phyloP scores from a whole-genome alignment of 1,140 invertebrate species.

The Tribolium madens region DNA sequence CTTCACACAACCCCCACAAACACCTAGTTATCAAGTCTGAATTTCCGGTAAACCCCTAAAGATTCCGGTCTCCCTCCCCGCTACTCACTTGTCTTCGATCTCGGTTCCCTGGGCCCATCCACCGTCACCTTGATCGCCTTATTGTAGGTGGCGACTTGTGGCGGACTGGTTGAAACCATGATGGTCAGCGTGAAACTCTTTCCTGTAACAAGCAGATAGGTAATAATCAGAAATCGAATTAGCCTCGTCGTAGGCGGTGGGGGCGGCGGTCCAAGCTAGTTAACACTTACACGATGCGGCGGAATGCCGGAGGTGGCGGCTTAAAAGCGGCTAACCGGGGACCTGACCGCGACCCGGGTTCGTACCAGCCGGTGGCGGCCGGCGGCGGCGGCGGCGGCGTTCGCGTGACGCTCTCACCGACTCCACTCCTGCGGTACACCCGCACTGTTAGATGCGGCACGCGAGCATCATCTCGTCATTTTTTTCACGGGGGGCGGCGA shows the following conservation, averaged over 20 bases:
- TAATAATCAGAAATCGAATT: constrained; percentile 54
- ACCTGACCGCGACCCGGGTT: constrained; percentile 51
- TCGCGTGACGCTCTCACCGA: constrained; percentile 29
- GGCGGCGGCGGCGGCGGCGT: constrained; percentile 2
- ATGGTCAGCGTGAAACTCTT: constrained; percentile 98
- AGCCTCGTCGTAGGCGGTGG: constrained; percentile 4
- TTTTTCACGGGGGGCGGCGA: constrained; percentile 48
- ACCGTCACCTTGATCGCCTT: constrained; percentile 99
- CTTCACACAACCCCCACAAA: neutral
- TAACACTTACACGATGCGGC: constrained; percentile 49
- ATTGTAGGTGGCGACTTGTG: constrained; percentile 96
- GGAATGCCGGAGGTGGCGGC: constrained; percentile 50
- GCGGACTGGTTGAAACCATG: constrained; percentile 91
- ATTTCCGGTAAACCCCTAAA: neutral
- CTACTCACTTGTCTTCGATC: constrained; percentile 97
- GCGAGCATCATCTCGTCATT: constrained; percentile 46
- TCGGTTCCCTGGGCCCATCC: constrained; percentile 96
- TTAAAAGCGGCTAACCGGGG: constrained; percentile 53
- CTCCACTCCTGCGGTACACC: constrained; percentile 32
- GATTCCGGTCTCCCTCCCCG: neutral
- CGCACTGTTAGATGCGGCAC: constrained; percentile 24
- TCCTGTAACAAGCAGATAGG: constrained; percentile 74
- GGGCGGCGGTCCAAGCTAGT: constrained; percentile 39
- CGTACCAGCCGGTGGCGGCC: constrained; percentile 26
- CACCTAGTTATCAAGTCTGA: neutral